phyloP scores from a whole-genome alignment of 2,113 vertebrate genomes.

The Oostethus manadensis region DNA sequence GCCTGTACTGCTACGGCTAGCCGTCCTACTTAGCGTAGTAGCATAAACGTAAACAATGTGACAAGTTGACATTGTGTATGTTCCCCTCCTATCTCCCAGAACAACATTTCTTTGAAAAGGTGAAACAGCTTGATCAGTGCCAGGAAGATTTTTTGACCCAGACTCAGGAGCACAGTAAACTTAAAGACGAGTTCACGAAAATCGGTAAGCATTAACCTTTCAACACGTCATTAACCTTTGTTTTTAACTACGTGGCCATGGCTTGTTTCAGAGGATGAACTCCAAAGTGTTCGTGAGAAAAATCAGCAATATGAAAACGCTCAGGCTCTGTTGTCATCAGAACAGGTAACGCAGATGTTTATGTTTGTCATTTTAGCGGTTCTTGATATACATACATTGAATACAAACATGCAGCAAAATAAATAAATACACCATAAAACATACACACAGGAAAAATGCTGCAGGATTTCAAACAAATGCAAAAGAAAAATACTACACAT shows the following conservation, averaged over 20 bases:
- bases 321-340: conserved; percentile 65
- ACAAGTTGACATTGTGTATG: neutral
- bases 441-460: no score
- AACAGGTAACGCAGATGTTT: conserved; percentile 69
- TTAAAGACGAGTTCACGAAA: conserved; percentile 77
- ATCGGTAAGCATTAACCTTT: conserved; percentile 71
- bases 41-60: neutral
- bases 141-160: conserved; percentile 83
- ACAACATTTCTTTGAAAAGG: conserved; percentile 93
- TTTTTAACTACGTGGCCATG: neutral
- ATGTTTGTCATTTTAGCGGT: no score
- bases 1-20: conserved; percentile 11
- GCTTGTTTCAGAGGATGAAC: conserved; percentile 70
- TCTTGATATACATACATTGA: no score
- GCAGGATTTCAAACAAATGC: no score
- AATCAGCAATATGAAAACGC: conserved; percentile 79
- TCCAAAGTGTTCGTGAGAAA: conserved; percentile 76
- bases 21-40: neutral
- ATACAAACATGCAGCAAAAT: no score
- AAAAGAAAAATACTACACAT: no score
- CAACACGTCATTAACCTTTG: neutral
- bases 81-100: conserved; percentile 65
- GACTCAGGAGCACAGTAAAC: conserved; percentile 79
- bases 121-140: conserved; percentile 83
- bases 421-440: no score